phyloP scores from a whole-genome alignment of 1,140 invertebrate genomes.

The Galleria mellonella region DNA sequence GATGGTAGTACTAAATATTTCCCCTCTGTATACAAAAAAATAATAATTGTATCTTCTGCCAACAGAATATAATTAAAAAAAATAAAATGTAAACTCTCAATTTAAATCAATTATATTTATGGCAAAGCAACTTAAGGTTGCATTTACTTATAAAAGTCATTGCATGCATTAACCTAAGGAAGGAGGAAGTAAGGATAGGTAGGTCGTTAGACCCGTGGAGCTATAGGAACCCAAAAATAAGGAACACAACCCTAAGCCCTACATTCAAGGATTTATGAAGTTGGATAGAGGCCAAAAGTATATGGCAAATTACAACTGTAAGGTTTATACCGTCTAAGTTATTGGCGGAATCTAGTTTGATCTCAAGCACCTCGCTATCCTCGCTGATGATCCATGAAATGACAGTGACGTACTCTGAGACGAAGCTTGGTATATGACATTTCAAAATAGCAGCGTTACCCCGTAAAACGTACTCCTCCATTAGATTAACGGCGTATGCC shows the following conservation, averaged over 20 bases:
- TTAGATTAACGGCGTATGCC: slow-evolving; percentile 90
- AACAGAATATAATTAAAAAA: no score
- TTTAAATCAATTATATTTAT: no score
- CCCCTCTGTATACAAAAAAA: slow-evolving; percentile 80
- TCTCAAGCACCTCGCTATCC: slow-evolving; percentile 53
- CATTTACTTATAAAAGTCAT: slow-evolving; percentile 59
- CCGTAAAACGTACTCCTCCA: slow-evolving; percentile 92
- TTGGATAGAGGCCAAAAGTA: slow-evolving; percentile 7
- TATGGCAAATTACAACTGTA: slow-evolving; percentile 14
- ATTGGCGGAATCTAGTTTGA: slow-evolving; percentile 76
- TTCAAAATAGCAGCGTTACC: slow-evolving; percentile 93
- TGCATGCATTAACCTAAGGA: slow-evolving; percentile 66
- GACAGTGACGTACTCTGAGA: slow-evolving; percentile 90
- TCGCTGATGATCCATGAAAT: slow-evolving; percentile 90
- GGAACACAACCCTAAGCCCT: slow-evolving; percentile 37
- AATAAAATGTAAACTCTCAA: no score
- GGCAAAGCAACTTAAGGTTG: slow-evolving; percentile 50
- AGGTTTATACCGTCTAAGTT: slow-evolving; percentile 79
- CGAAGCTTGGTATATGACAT: slow-evolving; percentile 94
- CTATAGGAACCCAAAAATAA: slow-evolving; percentile 43
- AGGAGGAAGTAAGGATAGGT: slow-evolving; percentile 66
- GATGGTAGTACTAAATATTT: slow-evolving; percentile 95
- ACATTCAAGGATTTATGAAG: slow-evolving; percentile 7
- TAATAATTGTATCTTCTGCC: not conserved
- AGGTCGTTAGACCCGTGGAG: slow-evolving; percentile 77